These are phyloP conservation scores for Maniola jurtina DNA, from an alignment of 1,140 invertebrate species.

Conservation along the genomic window DNA sequence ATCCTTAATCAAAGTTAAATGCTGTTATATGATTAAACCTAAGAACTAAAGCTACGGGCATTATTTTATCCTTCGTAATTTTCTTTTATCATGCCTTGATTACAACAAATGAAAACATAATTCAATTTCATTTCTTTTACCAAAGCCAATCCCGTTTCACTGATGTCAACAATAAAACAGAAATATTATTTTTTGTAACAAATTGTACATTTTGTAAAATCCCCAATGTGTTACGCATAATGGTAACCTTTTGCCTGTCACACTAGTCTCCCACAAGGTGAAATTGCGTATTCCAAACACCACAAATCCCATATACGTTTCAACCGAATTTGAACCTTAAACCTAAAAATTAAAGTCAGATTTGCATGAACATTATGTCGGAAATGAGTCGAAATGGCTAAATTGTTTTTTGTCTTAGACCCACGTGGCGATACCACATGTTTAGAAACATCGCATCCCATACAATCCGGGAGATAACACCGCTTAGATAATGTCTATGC, in stretches of 20 bases:
- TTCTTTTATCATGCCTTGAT: not conserved
- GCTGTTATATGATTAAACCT: too few relatives aligned
- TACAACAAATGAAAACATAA: not conserved
- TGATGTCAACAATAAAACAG: not conserved
- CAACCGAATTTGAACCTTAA: not conserved
- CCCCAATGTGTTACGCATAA: constrained; percentile 61
- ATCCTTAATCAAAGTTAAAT: too few relatives aligned
- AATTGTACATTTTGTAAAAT: constrained; percentile 25
- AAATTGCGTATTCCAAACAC: constrained; percentile 15
- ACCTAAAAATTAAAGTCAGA: not conserved
- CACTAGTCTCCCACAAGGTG: constrained; percentile 70
- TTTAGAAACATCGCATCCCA: constrained; percentile 51
- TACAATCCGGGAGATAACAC: constrained; percentile 62
- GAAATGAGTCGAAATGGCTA: not conserved
- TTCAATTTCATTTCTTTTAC: not conserved
- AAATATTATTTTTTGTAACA: constrained; percentile 18
- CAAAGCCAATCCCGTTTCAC: not conserved
- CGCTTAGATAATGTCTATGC: constrained; percentile 35
- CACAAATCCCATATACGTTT: not conserved
- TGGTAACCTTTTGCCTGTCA: constrained; percentile 63
- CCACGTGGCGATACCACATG: constrained; percentile 69
- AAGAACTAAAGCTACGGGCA: too few relatives aligned
- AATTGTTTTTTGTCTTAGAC: constrained; percentile 45
- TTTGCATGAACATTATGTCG: not conserved
- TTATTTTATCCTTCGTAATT: too few relatives aligned